phyloP scores from a whole-genome alignment of 2,797 vertebrate species.

The Neoniphon sammara region DNA sequence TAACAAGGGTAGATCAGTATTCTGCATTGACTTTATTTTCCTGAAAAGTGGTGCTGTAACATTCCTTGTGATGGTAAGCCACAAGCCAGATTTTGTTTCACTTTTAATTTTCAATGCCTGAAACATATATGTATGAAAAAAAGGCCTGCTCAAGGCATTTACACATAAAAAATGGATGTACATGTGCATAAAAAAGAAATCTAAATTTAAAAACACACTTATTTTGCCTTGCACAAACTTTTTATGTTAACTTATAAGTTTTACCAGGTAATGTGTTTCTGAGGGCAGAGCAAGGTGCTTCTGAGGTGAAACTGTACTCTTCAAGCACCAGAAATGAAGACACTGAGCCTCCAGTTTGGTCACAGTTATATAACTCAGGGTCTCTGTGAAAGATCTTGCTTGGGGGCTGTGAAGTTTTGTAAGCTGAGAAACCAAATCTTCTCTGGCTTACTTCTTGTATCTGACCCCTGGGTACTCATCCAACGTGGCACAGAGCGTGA shows the following conservation, averaged over 20 bases:
- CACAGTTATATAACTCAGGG: constrained; percentile 1
- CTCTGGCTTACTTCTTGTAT: constrained; percentile 88
- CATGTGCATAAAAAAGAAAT: no score
- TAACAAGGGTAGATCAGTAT: no score
- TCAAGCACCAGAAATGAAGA: background rate
- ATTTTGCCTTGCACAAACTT: no score
- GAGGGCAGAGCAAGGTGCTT: no score
- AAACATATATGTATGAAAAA: no score
- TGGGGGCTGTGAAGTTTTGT: constrained; percentile 19
- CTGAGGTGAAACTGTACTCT: no score
- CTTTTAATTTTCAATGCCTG: background rate
- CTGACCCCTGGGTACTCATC: constrained; percentile 95
- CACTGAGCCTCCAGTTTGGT: background rate
- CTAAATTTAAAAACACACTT: no score
- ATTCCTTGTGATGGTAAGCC: background rate
- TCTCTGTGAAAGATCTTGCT: constrained; percentile 37
- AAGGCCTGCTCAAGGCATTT: no score
- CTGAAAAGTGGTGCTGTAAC: background rate
- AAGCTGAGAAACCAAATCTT: constrained; percentile 41
- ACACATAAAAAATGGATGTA: no score
- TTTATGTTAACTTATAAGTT: no score
- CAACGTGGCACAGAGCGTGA: constrained; percentile 92
- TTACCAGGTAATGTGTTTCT: no score
- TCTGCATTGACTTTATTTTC: background rate
- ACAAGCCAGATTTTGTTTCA: background rate